A percentile compares a stretch with the other conserved stretches of the same genome.
phyloP scores from a whole-genome alignment of 2,888 invertebrate genomes.

The Thecocarcelia acutangulata region DNA sequence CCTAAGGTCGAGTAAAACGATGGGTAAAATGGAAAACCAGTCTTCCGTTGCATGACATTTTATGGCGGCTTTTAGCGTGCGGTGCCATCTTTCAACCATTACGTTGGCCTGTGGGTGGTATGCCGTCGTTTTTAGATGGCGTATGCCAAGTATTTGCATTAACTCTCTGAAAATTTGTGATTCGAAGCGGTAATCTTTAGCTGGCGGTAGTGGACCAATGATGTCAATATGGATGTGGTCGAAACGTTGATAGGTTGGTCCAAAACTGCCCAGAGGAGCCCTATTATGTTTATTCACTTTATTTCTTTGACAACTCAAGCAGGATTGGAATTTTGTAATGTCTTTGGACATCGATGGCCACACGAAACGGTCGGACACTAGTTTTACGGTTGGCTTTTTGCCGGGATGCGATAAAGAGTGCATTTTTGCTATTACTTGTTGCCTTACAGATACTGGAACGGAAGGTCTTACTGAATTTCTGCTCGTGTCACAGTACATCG shows the following conservation, averaged over 20 bases:
- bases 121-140: too few species aligned
- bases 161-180: too few species aligned
- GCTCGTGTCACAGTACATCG: slow-evolving; percentile 56
- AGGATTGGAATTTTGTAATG: too few species aligned
- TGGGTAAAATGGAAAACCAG: background rate
- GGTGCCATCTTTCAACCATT: too few species aligned
- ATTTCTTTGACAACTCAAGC: too few species aligned
- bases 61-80: slow-evolving; percentile 62
- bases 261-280: slow-evolving; percentile 16
- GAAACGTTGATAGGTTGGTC: slow-evolving; percentile 69
- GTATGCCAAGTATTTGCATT: too few species aligned
- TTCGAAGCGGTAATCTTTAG: slow-evolving; percentile 68
- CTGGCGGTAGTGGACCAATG: slow-evolving; percentile 37
- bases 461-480: slow-evolving; percentile 35
- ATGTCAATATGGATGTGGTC: slow-evolving; percentile 80
- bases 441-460: slow-evolving; percentile 34
- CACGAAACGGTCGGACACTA: slow-evolving; percentile 45
- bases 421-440: slow-evolving; percentile 31
- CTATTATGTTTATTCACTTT: too few species aligned
- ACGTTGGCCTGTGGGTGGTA: too few species aligned
- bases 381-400: slow-evolving; percentile 36
- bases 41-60: slow-evolving; percentile 29
- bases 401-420: slow-evolving; percentile 58
- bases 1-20: background rate
- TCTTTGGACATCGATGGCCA: slow-evolving; percentile 66